Conservation (phyloP, 2,797 vertebrate genomes). For the Apogon talboti region DNA sequence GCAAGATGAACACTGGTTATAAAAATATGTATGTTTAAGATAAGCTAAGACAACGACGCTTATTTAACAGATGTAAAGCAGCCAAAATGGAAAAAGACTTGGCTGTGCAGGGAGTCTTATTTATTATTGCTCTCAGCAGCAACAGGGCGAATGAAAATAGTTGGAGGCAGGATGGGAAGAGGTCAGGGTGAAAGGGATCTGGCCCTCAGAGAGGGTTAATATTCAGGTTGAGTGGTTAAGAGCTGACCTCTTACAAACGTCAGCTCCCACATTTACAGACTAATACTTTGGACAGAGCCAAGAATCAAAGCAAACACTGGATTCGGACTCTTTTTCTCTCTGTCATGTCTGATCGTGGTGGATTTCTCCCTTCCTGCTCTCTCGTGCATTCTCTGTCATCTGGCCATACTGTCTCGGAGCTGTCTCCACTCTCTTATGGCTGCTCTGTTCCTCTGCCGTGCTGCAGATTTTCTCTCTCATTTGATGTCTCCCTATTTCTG, state of each 20-base stretch:
- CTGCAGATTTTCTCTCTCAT: conserved; percentile 42
- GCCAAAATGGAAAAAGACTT: conserved; percentile 73
- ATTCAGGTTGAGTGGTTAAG: conserved; percentile 64
- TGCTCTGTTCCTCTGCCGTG: conserved; percentile 34
- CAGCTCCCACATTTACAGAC: conserved; percentile 70
- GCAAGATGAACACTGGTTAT: conserved; percentile 69
- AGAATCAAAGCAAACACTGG: conserved; percentile 60
- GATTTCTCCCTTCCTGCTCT: conserved; percentile 33
- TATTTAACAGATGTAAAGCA: conserved; percentile 72
- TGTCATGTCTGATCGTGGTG: conserved; percentile 47
- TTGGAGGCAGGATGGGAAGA: conserved; percentile 56
- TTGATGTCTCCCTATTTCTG: conserved; percentile 56
- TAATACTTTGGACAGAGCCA: conserved; percentile 53
- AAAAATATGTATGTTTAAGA: conserved; percentile 78
- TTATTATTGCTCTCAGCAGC: conserved; percentile 79
- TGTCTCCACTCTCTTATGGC: conserved; percentile 41
- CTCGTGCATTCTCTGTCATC: conserved; percentile 38
- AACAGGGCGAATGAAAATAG: conserved; percentile 75
- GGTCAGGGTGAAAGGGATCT: conserved; percentile 71
- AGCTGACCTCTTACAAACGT: conserved; percentile 62
- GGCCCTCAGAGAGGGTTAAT: conserved; percentile 73
- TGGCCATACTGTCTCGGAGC: conserved; percentile 29
- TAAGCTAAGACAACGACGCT: conserved; percentile 70
- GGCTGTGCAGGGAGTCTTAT: conserved; percentile 66
- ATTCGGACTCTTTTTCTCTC: conserved; percentile 44